Percentiles rank a stretch among this genome's conserved stretches.
Evolutionary conservation across 2,797 vertebrate species (phyloP).

Genomic region (Cichlasoma orientale): DNA sequence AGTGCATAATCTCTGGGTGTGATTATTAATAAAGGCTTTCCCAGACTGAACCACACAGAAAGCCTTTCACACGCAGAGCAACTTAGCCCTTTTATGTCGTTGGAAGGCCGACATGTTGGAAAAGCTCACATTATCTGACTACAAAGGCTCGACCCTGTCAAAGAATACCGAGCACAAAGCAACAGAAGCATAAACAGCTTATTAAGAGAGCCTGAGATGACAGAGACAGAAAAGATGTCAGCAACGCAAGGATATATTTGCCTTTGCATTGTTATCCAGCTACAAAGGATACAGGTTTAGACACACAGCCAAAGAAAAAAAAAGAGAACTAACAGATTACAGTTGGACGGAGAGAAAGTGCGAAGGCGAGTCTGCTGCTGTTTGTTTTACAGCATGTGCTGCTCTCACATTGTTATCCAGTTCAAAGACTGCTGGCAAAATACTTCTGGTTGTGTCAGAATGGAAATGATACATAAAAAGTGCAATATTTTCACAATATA

Average conservation of each 20-base stretch:
- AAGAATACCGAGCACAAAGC: conserved; percentile 24
- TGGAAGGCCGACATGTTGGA: neutral
- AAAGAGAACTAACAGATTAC: conserved; percentile 13
- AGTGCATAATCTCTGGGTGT: conserved; percentile 6
- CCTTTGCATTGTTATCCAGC: conserved; percentile 29
- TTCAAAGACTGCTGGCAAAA: neutral
- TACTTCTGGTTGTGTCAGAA: neutral
- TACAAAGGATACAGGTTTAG: conserved; percentile 45
- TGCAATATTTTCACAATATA: neutral
- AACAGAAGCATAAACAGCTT: conserved; percentile 45
- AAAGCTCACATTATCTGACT: conserved; percentile 36
- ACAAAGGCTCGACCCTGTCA: conserved; percentile 55
- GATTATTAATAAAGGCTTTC: conserved; percentile 37
- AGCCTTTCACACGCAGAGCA: conserved; percentile 16
- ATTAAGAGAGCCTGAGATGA: conserved; percentile 42
- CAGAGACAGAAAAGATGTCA: conserved; percentile 25
- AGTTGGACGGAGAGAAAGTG: neutral
- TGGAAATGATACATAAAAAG: neutral
- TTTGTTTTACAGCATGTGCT: conserved; percentile 18
- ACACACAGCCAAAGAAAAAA: conserved; percentile 9
- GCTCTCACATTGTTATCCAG: neutral
- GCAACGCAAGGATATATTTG: conserved; percentile 18
- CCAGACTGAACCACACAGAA: conserved; percentile 13
- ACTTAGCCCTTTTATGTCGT: conserved; percentile 27
- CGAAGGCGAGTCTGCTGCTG: neutral